Conservation (phyloP, 2,888 invertebrate genomes). For the Merodon equestris region DNA sequence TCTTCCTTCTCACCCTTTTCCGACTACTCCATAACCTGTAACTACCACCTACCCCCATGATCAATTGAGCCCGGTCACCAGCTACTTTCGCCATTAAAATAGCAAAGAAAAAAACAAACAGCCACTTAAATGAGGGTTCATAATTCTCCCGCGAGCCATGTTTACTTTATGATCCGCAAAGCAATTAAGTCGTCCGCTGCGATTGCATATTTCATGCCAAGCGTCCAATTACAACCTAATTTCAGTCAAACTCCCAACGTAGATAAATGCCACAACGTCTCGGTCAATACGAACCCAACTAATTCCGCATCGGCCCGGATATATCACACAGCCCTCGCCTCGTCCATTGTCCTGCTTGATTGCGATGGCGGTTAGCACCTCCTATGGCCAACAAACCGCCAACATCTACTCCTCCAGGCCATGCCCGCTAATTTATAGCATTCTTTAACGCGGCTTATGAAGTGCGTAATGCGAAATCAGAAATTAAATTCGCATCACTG, state of each 20-base stretch:
- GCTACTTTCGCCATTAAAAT: too few relatives aligned
- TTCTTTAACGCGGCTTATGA: slow-evolving; percentile 66
- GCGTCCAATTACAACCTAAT: slow-evolving; percentile 48
- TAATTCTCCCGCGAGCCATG: slow-evolving; percentile 45
- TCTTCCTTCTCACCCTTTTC: too few relatives aligned
- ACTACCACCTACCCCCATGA: too few relatives aligned
- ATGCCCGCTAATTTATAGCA: slow-evolving; percentile 66
- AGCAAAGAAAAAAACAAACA: background rate
- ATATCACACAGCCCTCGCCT: background rate
- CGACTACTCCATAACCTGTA: too few relatives aligned
- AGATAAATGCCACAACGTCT: slow-evolving; percentile 39
- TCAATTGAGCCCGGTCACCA: too few relatives aligned
- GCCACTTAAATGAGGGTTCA: slow-evolving; percentile 16
- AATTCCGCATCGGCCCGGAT: slow-evolving; percentile 3
- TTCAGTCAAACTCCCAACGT: slow-evolving; percentile 14
- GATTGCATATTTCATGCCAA: slow-evolving; percentile 54
- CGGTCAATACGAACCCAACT: slow-evolving; percentile 37
- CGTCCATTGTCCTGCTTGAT: background rate
- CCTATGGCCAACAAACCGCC: slow-evolving; percentile 51
- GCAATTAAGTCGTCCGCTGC: slow-evolving; percentile 50
- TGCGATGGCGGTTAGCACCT: slow-evolving; percentile 16
- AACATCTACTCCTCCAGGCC: slow-evolving; percentile 48
- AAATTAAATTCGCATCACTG: slow-evolving; percentile 66
- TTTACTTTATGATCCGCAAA: slow-evolving; percentile 63
- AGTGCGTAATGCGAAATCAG: slow-evolving; percentile 68